A percentile compares a stretch with the other conserved stretches of the same genome.
Evolutionary conservation across 53 echinoderm and acorn worm genomes (phyloP).

Genomic region (Stichopus horrens): DNA sequence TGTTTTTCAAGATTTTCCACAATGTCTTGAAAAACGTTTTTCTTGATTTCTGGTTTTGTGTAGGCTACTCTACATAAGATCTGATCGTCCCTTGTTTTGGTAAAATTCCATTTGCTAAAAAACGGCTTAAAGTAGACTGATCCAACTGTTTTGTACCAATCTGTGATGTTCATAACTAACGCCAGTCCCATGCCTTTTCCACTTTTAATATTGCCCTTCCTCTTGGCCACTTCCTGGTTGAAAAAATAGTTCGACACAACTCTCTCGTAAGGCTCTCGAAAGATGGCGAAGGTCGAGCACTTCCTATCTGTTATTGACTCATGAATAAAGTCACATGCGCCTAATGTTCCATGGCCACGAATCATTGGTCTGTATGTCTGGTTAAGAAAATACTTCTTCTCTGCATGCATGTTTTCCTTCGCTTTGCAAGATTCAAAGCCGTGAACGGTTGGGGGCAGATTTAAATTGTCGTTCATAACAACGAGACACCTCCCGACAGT

Average conservation of each 20-base stretch:
- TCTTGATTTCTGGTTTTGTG: too few relatives aligned
- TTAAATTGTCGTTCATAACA: not conserved
- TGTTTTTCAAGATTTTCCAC: not conserved
- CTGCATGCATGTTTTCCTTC: not conserved
- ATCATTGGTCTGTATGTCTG: not conserved
- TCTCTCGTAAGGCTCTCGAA: slow-evolving; percentile 26
- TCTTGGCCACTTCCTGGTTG: not conserved
- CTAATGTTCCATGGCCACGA: slow-evolving; percentile 8
- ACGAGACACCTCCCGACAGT: not conserved
- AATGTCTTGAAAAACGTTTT: not conserved
- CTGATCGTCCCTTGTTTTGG: not conserved
- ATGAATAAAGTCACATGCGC: slow-evolving; percentile 16
- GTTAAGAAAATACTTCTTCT: not conserved
- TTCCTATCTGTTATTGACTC: slow-evolving; percentile 4
- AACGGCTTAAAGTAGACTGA: not conserved
- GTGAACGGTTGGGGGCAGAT: not conserved
- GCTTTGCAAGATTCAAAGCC: not conserved
- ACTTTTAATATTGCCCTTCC: not conserved
- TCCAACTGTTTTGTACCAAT: not conserved
- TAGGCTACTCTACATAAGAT: not conserved
- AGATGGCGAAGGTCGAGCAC: not conserved
- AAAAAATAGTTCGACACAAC: slow-evolving; percentile 14
- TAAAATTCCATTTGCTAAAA: slow-evolving; percentile 4
- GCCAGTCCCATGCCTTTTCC: too few relatives aligned
- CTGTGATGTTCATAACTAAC: not conserved